Evolutionary conservation across 2,797 vertebrate genomes (phyloP).

Genomic region (Manis javanica): DNA sequence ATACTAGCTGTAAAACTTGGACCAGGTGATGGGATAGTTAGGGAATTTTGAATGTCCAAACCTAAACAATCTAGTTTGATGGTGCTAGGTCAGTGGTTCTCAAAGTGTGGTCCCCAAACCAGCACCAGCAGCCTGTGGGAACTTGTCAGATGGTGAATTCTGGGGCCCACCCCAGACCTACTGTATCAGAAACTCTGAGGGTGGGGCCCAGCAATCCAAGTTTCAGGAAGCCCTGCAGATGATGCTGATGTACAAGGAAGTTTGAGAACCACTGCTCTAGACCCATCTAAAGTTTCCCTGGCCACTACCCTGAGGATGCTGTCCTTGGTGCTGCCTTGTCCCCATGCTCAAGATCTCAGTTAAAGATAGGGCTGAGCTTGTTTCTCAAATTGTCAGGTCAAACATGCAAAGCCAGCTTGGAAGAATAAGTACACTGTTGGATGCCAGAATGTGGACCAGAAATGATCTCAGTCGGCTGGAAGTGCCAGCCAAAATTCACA

Average conservation of each 20-base stretch:
- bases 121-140: not conserved
- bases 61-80: slow-evolving; percentile 9
- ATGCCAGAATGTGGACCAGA: slow-evolving; percentile 41
- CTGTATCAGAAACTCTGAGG: not conserved
- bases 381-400: slow-evolving; percentile 38
- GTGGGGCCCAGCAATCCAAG: not conserved
- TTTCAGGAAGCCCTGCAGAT: slow-evolving; percentile 19
- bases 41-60: not conserved
- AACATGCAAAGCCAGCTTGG: slow-evolving; percentile 7
- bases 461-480: slow-evolving; percentile 14
- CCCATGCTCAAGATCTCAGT: not conserved
- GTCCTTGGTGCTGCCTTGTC: slow-evolving; percentile 70
- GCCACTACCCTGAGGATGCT: slow-evolving; percentile 30
- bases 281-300: not conserved
- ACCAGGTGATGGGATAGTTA: not conserved
- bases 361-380: not conserved
- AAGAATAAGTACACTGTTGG: slow-evolving; percentile 15
- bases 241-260: not conserved
- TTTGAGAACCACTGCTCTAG: slow-evolving; percentile 6
- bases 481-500: slow-evolving; percentile 42
- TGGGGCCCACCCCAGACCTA: not conserved
- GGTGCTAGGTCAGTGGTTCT: slow-evolving; percentile 12
- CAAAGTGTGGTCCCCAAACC: slow-evolving; percentile 4
- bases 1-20: slow-evolving; percentile 40
- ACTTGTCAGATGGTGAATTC: slow-evolving; percentile 27